These are phyloP conservation scores for Anabas testudineus DNA, from an alignment of 2,797 vertebrate genomes.

Conservation along the genomic window DNA sequence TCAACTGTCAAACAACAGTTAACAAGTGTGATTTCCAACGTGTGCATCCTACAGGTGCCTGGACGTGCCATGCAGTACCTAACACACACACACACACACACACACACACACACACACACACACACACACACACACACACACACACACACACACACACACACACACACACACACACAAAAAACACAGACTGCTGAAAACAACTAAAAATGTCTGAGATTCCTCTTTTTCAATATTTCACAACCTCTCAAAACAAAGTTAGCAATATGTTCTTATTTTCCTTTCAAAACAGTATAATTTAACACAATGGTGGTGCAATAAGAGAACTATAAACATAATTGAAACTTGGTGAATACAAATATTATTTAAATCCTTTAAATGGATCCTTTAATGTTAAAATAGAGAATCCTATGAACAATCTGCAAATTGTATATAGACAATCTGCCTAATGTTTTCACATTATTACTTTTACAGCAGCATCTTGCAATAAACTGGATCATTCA, in stretches of 20 bases:
- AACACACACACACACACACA: too few species aligned
- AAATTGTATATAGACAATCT: slow-evolving; percentile 8
- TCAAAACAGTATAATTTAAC: background rate
- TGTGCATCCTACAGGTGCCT: slow-evolving; percentile 51
- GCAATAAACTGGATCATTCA: slow-evolving; percentile 58
- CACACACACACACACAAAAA: too few species aligned
- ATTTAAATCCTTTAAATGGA: background rate
- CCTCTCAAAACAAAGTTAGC: background rate
- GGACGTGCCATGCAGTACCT: slow-evolving; percentile 49
- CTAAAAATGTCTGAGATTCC: slow-evolving; percentile 51
- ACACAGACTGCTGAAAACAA: slow-evolving; percentile 49
- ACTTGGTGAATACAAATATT: background rate
- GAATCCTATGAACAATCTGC: background rate
- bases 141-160: too few species aligned
- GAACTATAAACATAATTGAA: background rate
- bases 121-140: too few species aligned
- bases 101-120: too few species aligned
- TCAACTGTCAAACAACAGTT: slow-evolving; percentile 51
- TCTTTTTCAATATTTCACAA: slow-evolving; percentile 1
- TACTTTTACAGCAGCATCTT: slow-evolving; percentile 27
- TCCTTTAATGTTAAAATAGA: slow-evolving; percentile 1
- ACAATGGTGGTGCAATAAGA: background rate
- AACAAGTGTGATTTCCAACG: slow-evolving; percentile 33
- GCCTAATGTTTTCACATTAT: background rate
- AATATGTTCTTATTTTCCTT: background rate